Percentiles rank a stretch among this genome's conserved stretches.
phyloP scores from a whole-genome alignment of 2,113 vertebrate genomes.

The Halcyon malimbica region DNA sequence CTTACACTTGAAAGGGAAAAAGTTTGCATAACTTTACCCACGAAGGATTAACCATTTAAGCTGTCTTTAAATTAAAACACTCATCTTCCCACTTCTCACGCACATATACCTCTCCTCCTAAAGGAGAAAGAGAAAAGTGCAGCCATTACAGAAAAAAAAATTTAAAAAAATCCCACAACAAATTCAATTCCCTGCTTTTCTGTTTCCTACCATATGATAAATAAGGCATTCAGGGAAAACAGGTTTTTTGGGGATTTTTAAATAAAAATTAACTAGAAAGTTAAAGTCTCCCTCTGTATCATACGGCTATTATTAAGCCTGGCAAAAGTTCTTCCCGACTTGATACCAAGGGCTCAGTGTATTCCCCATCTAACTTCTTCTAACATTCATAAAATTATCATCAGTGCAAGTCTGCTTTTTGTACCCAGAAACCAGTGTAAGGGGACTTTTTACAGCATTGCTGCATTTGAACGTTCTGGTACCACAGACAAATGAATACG shows the following conservation, averaged over 20 bases:
- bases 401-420: background rate
- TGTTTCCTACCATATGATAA: background rate
- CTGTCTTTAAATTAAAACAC: background rate
- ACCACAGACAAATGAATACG: background rate
- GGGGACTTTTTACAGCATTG: background rate
- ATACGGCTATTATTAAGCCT: background rate
- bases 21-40: background rate
- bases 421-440: background rate
- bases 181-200: background rate
- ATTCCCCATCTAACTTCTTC: background rate
- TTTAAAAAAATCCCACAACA: background rate
- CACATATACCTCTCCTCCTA: background rate
- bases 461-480: background rate
- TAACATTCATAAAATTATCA: background rate
- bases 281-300: background rate
- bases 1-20: background rate
- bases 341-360: background rate
- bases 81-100: background rate
- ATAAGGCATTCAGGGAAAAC: background rate
- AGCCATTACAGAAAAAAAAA: background rate
- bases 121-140: background rate
- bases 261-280: background rate
- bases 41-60: background rate
- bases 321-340: background rate
- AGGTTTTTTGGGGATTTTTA: background rate